Base-by-base conservation (phyloP, 2,797 vertebrate species). In the Tadarida brasiliensis region DNA sequence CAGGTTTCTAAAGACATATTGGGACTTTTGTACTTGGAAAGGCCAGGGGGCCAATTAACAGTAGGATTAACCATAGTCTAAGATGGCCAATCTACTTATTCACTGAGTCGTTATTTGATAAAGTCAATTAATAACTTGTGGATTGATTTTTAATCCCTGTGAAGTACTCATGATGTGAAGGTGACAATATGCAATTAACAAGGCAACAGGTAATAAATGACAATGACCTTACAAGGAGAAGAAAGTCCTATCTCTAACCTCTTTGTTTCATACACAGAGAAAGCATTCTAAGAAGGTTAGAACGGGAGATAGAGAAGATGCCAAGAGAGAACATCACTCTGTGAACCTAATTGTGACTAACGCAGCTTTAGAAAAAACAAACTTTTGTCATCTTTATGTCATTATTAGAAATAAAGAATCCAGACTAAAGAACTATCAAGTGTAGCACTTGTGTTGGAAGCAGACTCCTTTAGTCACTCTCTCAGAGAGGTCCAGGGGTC, bases 141-240 rank as follows among this genome's bases (percentile, higher is more conserved):
- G 54, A 77, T 77, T 78, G 63, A 95, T 89, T 96, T 97, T 96
- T 89, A 96, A 93, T 78, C 22, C 76, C 19, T 47, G 30, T 63
- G 59, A 95, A 82, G 14, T 63, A 88, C n/a, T 59, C n/a, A 87
- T 5, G 8, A n/a, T 93, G n/a, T 80, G 89, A 91, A 92, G 70
- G 89, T 93, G 83, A 94, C 91, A 94, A 74, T 84, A 67, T 63
- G 19, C 87, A 96, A 81, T 96, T 97, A 96, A 68, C 74, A 96
- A 96, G 76, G 71, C 83, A 96, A 95, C 65, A 95, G 65, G 83
- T 96, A 83, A 89, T 35, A 89, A 76, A 68, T 67, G 59, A 57
- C 22, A 39, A 16, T 33, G 88, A 88, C 39, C 35, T 84, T 87
- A 83, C 33, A 78, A 88, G 54, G 15, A 91, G 77, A 87, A 86